Percentiles rank a stretch among this genome's conserved stretches.
Conservation (phyloP, 2,797 vertebrate species). For the Eulemur rubriventer region DNA sequence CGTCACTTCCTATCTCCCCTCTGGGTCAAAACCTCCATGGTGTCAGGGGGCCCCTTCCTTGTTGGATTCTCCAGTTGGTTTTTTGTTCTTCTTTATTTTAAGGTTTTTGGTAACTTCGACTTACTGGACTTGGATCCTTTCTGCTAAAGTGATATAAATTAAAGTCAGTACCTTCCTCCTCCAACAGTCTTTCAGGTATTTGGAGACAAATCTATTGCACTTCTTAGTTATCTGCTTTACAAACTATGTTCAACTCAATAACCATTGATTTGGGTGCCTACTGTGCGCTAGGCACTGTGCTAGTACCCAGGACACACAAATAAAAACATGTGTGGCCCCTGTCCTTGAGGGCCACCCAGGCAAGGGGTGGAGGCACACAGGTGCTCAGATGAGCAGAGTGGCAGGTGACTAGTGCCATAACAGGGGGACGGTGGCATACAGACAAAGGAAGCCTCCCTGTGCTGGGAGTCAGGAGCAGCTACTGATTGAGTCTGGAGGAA, state of each 20-base stretch:
- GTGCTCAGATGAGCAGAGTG: background rate
- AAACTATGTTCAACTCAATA: background rate
- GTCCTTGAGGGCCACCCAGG: background rate
- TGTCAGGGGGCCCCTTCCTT: background rate
- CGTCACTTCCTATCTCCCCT: background rate
- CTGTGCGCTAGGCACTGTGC: background rate
- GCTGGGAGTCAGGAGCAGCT: background rate
- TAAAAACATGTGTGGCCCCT: background rate
- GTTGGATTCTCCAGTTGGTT: background rate
- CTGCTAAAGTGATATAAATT: background rate
- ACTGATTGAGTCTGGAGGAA: background rate
- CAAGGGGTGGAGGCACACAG: background rate
- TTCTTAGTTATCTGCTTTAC: background rate
- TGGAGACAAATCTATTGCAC: background rate
- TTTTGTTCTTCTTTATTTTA: background rate
- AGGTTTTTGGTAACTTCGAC: background rate
- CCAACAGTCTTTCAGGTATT: background rate
- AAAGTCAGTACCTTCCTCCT: background rate
- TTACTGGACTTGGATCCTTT: background rate
- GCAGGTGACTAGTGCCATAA: rapidly evolving
- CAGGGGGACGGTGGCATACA: background rate
- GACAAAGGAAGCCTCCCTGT: background rate
- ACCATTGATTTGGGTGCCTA: too few relatives aligned
- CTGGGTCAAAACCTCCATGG: background rate
- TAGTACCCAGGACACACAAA: background rate